Base-by-base conservation (phyloP, 2,113 vertebrate genomes). In the Planiliza haematocheilus region DNA sequence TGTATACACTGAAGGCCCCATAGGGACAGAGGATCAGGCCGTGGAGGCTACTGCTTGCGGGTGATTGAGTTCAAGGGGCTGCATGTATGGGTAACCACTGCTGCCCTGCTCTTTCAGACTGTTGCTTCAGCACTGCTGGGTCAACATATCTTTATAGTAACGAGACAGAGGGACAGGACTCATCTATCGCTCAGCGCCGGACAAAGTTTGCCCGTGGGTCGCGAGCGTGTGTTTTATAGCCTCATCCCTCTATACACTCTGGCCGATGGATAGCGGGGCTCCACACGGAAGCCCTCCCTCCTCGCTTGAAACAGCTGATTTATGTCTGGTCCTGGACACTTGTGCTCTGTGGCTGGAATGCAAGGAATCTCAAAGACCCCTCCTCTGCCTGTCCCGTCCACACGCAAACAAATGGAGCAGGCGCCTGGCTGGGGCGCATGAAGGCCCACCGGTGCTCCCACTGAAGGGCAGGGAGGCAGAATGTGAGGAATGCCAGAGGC, bases 341-440 rank as follows among this genome's bases (percentile, higher is more conserved):
- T 93, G 89, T 91, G 86, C 85, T 91, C 82, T 74, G 56, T 75
- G 63, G 68, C 66, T 86, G 91, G 93, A 93, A 94, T 94, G 86
- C 73, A 24, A 77, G 74, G 92, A 94, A 95, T 94, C 84, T 81
- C 75, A 86, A 82, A 88, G 81, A 84, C 83, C 83, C 87, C 87
- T 86, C 90, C 81, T 86, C 86, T 84, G 81, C 84, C 63, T 65
- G 82, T 91, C 77, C 74, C 64, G 24, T 89, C 86, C 82, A 84
- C 88, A 87, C 4, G 70, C 88, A 93, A 90, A 92, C 87, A 91
- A 90, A 88, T 72, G 72, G 86, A 86, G 70, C 88, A 87, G 89
- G 86, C 86, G 84, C 90, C 86, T 84, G 37, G 45, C 67, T 67
- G 82, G n/a, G 74, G 86, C 74, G 88, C 75, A 85, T 72, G 87